Conservation (phyloP, 2,888 invertebrate species). For the Nephrotoma appendiculata region DNA sequence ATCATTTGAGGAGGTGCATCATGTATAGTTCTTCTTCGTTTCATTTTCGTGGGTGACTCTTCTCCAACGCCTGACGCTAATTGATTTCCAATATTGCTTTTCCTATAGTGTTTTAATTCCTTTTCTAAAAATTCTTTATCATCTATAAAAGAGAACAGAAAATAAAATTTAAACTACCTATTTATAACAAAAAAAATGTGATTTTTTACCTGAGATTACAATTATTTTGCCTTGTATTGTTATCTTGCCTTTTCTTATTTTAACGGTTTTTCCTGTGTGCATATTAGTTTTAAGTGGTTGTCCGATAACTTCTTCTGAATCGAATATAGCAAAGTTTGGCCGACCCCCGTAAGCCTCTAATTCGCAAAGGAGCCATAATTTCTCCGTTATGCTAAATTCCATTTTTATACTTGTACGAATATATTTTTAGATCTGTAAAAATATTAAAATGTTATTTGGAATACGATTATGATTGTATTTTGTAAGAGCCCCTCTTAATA, state of each 20-base stretch:
- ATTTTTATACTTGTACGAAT: not conserved
- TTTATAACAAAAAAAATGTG: not conserved
- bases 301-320: slow-evolving; percentile 9
- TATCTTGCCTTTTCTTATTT: slow-evolving; percentile 2
- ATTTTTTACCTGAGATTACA: slow-evolving; percentile 7
- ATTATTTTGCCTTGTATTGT: slow-evolving; percentile 9
- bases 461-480: not conserved
- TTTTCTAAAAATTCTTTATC: slow-evolving; percentile 11
- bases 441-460: not conserved
- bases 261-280: slow-evolving; percentile 9
- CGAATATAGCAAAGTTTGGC: slow-evolving; percentile 6
- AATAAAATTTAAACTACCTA: not conserved
- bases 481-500: not conserved
- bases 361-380: slow-evolving; percentile 8
- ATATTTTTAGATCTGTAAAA: not conserved
- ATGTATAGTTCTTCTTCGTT: slow-evolving; percentile 5
- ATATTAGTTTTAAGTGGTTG: slow-evolving; percentile 1
- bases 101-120: slow-evolving; percentile 9
- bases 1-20: not conserved
- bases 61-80: not conserved
- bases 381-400: not conserved
- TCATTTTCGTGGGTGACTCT: not conserved
- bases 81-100: not conserved
- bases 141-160: slow-evolving; percentile 2
- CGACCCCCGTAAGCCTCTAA: slow-evolving; percentile 5